phyloP scores from a whole-genome alignment of 35 echinoderm and acorn worm genomes.

The Apostichopus japonicus region DNA sequence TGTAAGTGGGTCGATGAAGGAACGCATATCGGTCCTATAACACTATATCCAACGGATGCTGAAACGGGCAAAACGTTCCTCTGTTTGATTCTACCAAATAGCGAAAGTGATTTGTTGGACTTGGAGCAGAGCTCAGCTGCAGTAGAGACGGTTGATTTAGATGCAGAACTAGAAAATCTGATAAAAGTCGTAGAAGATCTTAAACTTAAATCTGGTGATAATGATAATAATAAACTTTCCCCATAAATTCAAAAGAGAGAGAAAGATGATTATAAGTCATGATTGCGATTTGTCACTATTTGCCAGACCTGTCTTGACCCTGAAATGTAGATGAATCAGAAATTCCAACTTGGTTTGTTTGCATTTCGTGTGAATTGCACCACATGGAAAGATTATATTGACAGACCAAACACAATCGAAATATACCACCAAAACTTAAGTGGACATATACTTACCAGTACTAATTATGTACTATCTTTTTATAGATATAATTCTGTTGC shows the following conservation, averaged over 20 bases:
- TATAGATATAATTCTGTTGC: too few relatives aligned
- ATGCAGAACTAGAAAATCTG: conserved; percentile 89
- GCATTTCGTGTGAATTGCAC: background rate
- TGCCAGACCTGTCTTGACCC: too few relatives aligned
- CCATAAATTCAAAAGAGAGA: too few relatives aligned
- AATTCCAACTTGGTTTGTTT: background rate
- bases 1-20: conserved; percentile 92
- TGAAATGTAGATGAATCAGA: too few relatives aligned
- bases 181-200: conserved; percentile 65
- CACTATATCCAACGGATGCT: conserved; percentile 73
- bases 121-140: background rate
- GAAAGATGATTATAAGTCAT: too few relatives aligned
- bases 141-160: conserved; percentile 80
- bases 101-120: conserved; percentile 39
- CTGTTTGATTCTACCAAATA: conserved; percentile 72
- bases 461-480: too few relatives aligned
- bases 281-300: too few relatives aligned
- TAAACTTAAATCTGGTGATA: background rate
- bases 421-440: background rate
- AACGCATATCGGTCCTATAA: conserved; percentile 73
- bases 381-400: too few relatives aligned
- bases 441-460: too few relatives aligned
- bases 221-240: conserved; percentile 18
- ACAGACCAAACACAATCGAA: background rate
- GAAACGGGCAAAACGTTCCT: conserved; percentile 78